Conservation (phyloP, 2,888 invertebrate genomes). For the Hirtodrosophila cameraria region DNA sequence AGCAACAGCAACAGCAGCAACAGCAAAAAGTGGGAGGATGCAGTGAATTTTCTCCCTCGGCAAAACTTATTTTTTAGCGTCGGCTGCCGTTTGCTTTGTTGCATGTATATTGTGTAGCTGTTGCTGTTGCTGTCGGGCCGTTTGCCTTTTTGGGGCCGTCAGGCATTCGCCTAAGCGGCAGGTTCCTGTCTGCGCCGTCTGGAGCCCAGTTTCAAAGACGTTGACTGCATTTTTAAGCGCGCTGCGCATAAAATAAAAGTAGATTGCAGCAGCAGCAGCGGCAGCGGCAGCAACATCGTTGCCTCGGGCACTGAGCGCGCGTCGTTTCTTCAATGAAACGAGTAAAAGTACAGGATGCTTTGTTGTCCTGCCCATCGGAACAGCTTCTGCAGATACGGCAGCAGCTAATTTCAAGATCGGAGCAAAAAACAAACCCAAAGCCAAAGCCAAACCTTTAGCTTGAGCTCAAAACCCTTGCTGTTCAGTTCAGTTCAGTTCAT, state of each 20-base stretch:
- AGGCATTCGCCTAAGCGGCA: constrained; percentile 79
- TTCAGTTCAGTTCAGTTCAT: constrained; percentile 13
- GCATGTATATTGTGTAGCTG: constrained; percentile 26
- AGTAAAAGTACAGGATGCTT: constrained; percentile 80
- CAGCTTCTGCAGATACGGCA: constrained; percentile 83
- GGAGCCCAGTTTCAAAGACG: constrained; percentile 61
- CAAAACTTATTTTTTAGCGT: constrained; percentile 57
- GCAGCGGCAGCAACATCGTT: constrained; percentile 8
- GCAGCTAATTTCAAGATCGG: constrained; percentile 78
- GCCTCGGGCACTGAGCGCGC: constrained; percentile 52
- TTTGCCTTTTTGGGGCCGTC: constrained; percentile 78
- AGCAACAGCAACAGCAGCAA: constrained; percentile 63
- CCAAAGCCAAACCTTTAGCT: constrained; percentile 12
- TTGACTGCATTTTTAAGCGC: constrained; percentile 79
- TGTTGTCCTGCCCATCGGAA: constrained; percentile 77
- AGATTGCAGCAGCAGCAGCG: constrained; percentile 63
- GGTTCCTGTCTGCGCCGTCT: constrained; percentile 71
- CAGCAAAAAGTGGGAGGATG: constrained; percentile 83
- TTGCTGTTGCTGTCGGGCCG: constrained; percentile 65
- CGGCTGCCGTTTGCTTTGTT: constrained; percentile 43
- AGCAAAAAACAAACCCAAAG: constrained; percentile 27
- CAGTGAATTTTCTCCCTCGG: constrained; percentile 77
- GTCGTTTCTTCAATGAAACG: constrained; percentile 74
- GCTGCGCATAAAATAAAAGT: constrained; percentile 78
- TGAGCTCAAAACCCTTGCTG: constrained; percentile 5